phyloP scores from a whole-genome alignment of 2,888 invertebrate species.

The Drosophila engyochracea region DNA sequence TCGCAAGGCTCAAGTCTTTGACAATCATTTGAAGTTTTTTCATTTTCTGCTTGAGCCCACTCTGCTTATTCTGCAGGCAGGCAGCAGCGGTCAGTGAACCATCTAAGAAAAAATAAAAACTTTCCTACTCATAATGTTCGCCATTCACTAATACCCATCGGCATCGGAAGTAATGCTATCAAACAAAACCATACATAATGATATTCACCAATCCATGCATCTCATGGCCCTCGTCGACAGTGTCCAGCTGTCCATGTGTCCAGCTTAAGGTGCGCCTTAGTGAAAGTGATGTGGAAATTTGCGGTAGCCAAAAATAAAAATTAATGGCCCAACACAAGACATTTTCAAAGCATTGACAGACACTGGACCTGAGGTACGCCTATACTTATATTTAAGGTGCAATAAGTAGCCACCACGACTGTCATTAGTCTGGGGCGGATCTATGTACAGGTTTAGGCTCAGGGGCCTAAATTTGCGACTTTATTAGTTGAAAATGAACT shows the following conservation, averaged over 20 bases:
- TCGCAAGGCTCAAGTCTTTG: background rate
- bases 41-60: slow-evolving; percentile 8
- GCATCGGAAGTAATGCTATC: slow-evolving; percentile 16
- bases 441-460: slow-evolving; percentile 17
- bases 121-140: background rate
- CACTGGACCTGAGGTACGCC: slow-evolving; percentile 17
- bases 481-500: slow-evolving; percentile 69
- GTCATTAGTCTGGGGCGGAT: slow-evolving; percentile 46
- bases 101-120: background rate
- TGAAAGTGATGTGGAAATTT: slow-evolving; percentile 65
- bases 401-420: slow-evolving; percentile 52
- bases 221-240: slow-evolving; percentile 17
- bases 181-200: slow-evolving; percentile 24
- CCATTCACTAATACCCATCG: slow-evolving; percentile 22
- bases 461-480: slow-evolving; percentile 66
- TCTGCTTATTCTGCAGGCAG: slow-evolving; percentile 5
- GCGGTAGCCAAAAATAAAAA: slow-evolving; percentile 45
- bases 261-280: slow-evolving; percentile 36
- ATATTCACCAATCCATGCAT: slow-evolving; percentile 34
- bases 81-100: slow-evolving; percentile 20
- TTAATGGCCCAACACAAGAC: slow-evolving; percentile 46
- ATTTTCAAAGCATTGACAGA: slow-evolving; percentile 8
- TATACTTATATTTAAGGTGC: background rate
- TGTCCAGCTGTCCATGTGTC: background rate
- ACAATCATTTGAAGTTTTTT: slow-evolving; percentile 9